A percentile compares a stretch with the other conserved stretches of the same genome.
Conservation (phyloP, 1,140 invertebrate species). For the Hestina assimilis region DNA sequence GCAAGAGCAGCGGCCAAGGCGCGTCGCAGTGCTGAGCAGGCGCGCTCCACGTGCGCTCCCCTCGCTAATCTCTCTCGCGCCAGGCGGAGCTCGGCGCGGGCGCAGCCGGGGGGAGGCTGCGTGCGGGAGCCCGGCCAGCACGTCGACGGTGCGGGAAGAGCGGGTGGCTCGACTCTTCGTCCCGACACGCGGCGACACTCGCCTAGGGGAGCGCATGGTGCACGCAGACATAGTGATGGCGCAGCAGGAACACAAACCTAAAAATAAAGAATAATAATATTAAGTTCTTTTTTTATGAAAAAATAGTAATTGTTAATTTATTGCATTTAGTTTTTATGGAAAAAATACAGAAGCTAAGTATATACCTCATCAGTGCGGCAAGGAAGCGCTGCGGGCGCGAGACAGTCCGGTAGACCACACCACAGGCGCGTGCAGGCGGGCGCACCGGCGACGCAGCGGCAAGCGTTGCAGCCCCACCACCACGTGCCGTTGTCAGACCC, state of each 20-base stretch:
- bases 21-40: constrained; percentile 86
- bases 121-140: constrained; percentile 89
- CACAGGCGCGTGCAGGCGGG: constrained; percentile 91
- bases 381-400: constrained; percentile 77
- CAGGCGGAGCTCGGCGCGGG: constrained; percentile 87
- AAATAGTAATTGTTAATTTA: too few relatives aligned
- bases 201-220: constrained; percentile 87
- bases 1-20: constrained; percentile 82
- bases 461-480: constrained; percentile 88
- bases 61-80: constrained; percentile 82
- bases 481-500: constrained; percentile 80
- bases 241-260: constrained; percentile 88
- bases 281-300: too few relatives aligned
- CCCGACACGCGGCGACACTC: constrained; percentile 89
- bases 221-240: constrained; percentile 86
- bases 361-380: constrained; percentile 78
- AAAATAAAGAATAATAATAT: too few relatives aligned
- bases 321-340: too few relatives aligned
- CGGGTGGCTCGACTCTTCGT: constrained; percentile 86
- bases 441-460: constrained; percentile 85
- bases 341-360: neutral
- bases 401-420: constrained; percentile 90
- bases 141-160: constrained; percentile 84
- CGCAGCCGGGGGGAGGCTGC: constrained; percentile 85
- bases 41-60: constrained; percentile 87